These are phyloP conservation scores for Sebastolobus alascanus DNA, from an alignment of 2,797 vertebrate genomes.

Conservation along the genomic window DNA sequence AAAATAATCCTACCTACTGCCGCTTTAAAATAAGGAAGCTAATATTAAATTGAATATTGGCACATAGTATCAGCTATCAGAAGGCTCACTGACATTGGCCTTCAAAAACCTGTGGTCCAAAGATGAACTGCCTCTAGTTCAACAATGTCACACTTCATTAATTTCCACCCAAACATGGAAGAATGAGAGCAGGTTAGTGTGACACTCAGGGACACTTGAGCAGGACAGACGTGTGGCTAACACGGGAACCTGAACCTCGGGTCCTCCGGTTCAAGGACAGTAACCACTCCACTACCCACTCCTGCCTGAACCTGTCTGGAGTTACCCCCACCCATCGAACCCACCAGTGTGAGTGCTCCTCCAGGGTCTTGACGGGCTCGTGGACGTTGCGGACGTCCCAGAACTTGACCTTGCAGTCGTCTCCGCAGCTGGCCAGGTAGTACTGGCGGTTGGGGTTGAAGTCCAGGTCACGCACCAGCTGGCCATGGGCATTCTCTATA, in stretches of 20 bases:
- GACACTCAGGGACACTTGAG: not conserved
- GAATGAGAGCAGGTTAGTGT: not conserved
- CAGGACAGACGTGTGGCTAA: not conserved
- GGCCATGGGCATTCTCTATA: slow-evolving; percentile 97
- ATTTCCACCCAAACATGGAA: not conserved
- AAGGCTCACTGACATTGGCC: not conserved
- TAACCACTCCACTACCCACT: not conserved
- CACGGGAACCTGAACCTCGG: slow-evolving; percentile 3
- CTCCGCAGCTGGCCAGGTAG: slow-evolving; percentile 97
- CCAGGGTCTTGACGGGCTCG: slow-evolving; percentile 93
- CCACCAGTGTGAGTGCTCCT: slow-evolving; percentile 98
- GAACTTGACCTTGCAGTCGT: slow-evolving; percentile 99
- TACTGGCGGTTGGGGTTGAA: slow-evolving; percentile 99
- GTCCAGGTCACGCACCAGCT: slow-evolving; percentile 98
- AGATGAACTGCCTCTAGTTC: not conserved
- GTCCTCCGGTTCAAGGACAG: slow-evolving; percentile 26
- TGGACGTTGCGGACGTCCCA: slow-evolving; percentile 94
- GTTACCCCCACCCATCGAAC: slow-evolving; percentile 43
- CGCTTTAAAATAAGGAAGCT: not conserved
- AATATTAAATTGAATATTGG: not conserved
- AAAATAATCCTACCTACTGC: no score
- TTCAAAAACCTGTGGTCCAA: not conserved
- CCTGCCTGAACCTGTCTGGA: not conserved
- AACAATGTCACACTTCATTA: slow-evolving; percentile 1
- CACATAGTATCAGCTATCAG: not conserved